Evolutionary conservation across 2,113 vertebrate species (phyloP).

Genomic region (Rhinichthys klamathensis): DNA sequence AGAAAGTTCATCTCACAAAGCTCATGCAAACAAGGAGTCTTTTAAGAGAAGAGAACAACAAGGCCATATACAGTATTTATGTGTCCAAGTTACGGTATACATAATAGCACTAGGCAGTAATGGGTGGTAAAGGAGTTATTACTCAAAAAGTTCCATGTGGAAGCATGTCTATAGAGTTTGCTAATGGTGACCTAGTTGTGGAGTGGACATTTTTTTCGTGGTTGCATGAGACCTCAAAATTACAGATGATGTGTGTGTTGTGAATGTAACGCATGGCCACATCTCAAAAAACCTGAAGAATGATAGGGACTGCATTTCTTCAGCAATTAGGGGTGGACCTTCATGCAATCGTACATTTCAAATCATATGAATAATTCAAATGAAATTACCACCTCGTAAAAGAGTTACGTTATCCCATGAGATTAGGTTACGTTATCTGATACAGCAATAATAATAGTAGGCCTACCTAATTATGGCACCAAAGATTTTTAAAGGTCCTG

Average conservation of each 20-base stretch:
- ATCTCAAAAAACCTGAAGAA: neutral
- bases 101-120: neutral
- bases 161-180: neutral
- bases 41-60: neutral
- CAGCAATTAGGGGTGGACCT: neutral
- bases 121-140: neutral
- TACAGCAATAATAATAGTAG: neutral
- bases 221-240: neutral
- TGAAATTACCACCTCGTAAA: no score
- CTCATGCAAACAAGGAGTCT: neutral
- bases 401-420: no score
- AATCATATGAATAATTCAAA: no score
- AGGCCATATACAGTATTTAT: neutral
- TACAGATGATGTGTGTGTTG: conserved; percentile 1
- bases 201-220: neutral
- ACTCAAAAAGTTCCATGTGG: neutral
- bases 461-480: neutral
- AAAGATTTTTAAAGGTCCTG: neutral
- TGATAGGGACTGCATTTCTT: neutral
- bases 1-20: neutral
- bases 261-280: neutral
- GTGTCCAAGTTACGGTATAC: neutral
- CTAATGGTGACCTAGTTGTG: neutral
- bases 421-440: neutral
- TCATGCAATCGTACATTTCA: no score